Percentiles rank a stretch among this genome's conserved stretches.
Conservation (phyloP, 1,140 invertebrate genomes). For the Sycobia sp. region DNA sequence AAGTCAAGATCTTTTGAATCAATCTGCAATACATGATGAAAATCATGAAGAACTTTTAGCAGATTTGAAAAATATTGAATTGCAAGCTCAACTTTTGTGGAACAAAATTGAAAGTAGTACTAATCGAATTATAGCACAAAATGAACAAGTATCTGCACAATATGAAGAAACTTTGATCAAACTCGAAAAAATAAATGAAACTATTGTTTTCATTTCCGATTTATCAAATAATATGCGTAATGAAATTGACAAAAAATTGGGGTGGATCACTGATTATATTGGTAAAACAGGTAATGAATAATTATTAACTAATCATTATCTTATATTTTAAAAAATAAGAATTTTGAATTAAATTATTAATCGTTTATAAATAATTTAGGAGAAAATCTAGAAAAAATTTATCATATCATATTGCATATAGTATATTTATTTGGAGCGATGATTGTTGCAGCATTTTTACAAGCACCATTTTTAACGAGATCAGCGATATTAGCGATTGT, state of each 20-base stretch:
- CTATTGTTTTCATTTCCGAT: constrained; percentile 63
- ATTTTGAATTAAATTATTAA: constrained; percentile 37
- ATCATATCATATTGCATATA: constrained; percentile 44
- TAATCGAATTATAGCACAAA: constrained; percentile 63
- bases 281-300: constrained; percentile 61
- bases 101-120: constrained; percentile 62
- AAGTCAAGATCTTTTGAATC: constrained; percentile 58
- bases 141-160: constrained; percentile 61
- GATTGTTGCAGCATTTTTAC: constrained; percentile 55
- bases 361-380: no score
- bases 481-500: constrained; percentile 50
- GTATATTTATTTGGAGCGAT: constrained; percentile 52
- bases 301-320: constrained; percentile 16
- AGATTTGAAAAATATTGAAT: constrained; percentile 65
- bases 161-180: constrained; percentile 66
- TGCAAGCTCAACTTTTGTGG: constrained; percentile 64
- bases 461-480: constrained; percentile 52
- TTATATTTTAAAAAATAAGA: background rate
- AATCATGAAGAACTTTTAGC: constrained; percentile 65
- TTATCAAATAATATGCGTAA: constrained; percentile 61
- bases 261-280: constrained; percentile 65
- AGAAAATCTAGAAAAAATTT: constrained; percentile 50
- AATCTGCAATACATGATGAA: constrained; percentile 56
- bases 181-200: constrained; percentile 67
- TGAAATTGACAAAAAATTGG: constrained; percentile 63